A percentile compares a stretch with the other conserved stretches of the same genome.
phyloP scores from a whole-genome alignment of 2,113 vertebrate genomes.

The Naja naja region DNA sequence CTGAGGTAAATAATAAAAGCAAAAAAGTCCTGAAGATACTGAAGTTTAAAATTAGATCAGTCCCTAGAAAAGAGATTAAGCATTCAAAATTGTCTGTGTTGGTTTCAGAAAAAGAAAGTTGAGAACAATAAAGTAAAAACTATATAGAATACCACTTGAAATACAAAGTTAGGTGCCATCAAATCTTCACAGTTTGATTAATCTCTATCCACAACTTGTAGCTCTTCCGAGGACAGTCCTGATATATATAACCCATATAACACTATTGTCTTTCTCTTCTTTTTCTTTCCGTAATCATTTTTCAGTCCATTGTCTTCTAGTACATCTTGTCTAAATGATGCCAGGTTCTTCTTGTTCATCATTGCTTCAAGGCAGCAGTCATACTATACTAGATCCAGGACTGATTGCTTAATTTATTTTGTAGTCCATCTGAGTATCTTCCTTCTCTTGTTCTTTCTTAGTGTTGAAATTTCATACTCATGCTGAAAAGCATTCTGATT shows the following conservation, averaged over 20 bases:
- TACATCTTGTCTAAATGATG: neutral
- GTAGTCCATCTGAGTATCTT: neutral
- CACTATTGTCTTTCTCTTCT: neutral
- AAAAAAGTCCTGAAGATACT: neutral
- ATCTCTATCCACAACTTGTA: neutral
- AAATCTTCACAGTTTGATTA: neutral
- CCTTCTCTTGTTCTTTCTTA: neutral
- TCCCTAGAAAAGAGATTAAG: neutral
- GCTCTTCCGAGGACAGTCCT: neutral
- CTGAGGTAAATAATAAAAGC: neutral
- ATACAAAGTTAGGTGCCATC: neutral
- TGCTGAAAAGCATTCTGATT: neutral
- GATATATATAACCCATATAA: neutral
- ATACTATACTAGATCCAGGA: neutral
- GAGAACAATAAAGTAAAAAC: neutral
- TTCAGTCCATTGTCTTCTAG: neutral
- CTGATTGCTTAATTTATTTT: neutral
- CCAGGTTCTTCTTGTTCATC: neutral
- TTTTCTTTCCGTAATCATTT: neutral
- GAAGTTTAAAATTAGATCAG: neutral
- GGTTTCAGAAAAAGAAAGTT: neutral
- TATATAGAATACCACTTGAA: neutral
- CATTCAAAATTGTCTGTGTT: neutral
- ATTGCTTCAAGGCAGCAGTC: neutral
- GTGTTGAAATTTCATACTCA: neutral